phyloP scores from a whole-genome alignment of 2,113 vertebrate genomes.

The Tetrax tetrax region DNA sequence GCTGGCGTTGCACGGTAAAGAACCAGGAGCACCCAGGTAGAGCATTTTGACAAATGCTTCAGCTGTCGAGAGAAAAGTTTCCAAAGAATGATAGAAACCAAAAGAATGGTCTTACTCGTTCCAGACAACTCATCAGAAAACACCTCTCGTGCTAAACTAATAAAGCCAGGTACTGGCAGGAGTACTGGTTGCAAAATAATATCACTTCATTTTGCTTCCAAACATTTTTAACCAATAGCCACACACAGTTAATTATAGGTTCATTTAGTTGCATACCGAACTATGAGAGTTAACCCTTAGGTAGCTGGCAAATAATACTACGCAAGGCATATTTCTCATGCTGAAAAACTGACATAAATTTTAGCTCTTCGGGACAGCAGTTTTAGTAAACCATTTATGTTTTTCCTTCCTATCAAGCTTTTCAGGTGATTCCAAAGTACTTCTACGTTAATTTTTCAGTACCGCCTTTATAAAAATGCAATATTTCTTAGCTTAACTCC shows the following conservation, averaged over 20 bases:
- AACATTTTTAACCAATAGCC: conserved; percentile 17
- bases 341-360: not conserved
- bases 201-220: conserved; percentile 19
- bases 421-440: not conserved
- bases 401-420: not conserved
- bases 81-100: conserved; percentile 10
- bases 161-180: conserved; percentile 30
- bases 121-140: conserved; percentile 57
- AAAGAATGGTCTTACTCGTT: not conserved
- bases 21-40: not conserved
- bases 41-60: not conserved
- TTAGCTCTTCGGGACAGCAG: not conserved
- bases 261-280: not conserved
- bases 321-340: not conserved
- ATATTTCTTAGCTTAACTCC: not conserved
- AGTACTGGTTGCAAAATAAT: conserved; percentile 5
- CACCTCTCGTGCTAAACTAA: conserved; percentile 35
- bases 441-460: not conserved
- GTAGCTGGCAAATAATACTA: not conserved
- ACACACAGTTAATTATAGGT: not conserved
- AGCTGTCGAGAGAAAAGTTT: not conserved
- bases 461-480: not conserved
- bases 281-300: not conserved
- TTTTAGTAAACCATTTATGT: not conserved
- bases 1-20: not conserved